A percentile compares a stretch with the other conserved stretches of the same genome.
These are phyloP conservation scores for Apolygus lucorum DNA, from an alignment of 1,140 invertebrate genomes.

Conservation along the genomic window DNA sequence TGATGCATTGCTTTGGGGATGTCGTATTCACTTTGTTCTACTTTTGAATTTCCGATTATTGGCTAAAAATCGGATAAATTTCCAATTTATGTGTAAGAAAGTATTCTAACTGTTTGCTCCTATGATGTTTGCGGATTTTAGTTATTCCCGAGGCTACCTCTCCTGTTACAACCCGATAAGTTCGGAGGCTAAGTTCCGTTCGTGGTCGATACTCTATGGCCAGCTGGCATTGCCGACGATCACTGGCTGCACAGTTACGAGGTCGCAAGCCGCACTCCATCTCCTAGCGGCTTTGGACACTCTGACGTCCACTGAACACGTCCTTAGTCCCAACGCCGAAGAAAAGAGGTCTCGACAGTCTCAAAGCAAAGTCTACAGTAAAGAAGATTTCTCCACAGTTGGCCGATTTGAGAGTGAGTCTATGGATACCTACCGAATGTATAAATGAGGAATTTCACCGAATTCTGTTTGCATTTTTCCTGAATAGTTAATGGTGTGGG, in stretches of 20 bases:
- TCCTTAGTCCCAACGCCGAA: conserved; percentile 34
- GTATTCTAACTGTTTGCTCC: too few species aligned
- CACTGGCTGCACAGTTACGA: conserved; percentile 58
- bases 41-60: too few species aligned
- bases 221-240: conserved; percentile 72
- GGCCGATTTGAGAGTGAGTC: conserved; percentile 81
- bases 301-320: conserved; percentile 68
- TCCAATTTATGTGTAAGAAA: too few species aligned
- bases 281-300: conserved; percentile 83
- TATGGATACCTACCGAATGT: too few species aligned
- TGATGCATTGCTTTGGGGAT: too few species aligned
- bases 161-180: conserved; percentile 32
- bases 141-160: conserved; percentile 14
- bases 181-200: conserved; percentile 24
- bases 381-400: conserved; percentile 75
- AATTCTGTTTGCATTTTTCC: too few species aligned
- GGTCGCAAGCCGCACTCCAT: conserved; percentile 79
- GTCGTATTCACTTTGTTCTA: too few species aligned
- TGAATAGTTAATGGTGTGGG: too few species aligned
- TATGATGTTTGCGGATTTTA: too few species aligned
- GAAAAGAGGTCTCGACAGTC: conserved; percentile 21
- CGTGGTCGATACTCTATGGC: conserved; percentile 55
- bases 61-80: too few species aligned
- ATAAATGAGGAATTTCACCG: too few species aligned
- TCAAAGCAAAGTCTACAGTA: conserved; percentile 44